phyloP scores from a whole-genome alignment of 2,797 vertebrate genomes.

The Lateolabrax maculatus region DNA sequence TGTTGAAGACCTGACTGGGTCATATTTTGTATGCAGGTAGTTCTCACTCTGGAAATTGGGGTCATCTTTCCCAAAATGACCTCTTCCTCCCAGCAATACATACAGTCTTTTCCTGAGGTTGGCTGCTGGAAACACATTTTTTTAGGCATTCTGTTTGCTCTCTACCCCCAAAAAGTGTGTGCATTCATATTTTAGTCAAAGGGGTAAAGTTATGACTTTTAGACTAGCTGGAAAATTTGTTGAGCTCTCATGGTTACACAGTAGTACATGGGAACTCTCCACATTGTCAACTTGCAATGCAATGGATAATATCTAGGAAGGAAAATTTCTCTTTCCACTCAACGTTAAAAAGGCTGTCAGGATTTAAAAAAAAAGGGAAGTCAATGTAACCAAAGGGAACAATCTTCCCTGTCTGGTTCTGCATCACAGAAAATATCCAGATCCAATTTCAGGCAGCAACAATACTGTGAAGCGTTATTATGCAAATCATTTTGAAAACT shows the following conservation, averaged over 20 bases:
- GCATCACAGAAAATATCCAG: slow-evolving; percentile 46
- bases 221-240: slow-evolving; percentile 41
- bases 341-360: slow-evolving; percentile 44
- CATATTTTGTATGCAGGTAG: slow-evolving; percentile 42
- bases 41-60: slow-evolving; percentile 41
- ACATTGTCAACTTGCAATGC: slow-evolving; percentile 26
- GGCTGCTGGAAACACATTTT: slow-evolving; percentile 45
- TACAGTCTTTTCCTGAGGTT: slow-evolving; percentile 25
- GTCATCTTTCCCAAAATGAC: slow-evolving; percentile 45
- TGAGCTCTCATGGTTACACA: slow-evolving; percentile 15
- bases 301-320: slow-evolving; percentile 28
- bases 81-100: slow-evolving; percentile 16
- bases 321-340: slow-evolving; percentile 39
- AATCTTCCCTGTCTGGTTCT: slow-evolving; percentile 38
- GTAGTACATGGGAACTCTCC: not conserved
- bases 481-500: slow-evolving; percentile 50
- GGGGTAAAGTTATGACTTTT: slow-evolving; percentile 27
- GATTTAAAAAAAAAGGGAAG: slow-evolving; percentile 28
- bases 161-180: slow-evolving; percentile 19
- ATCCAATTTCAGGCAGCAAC: slow-evolving; percentile 45
- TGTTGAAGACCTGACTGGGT: slow-evolving; percentile 53
- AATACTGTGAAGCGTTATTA: slow-evolving; percentile 48
- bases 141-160: slow-evolving; percentile 47
- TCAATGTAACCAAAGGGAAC: slow-evolving; percentile 21
- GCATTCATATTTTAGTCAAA: slow-evolving; percentile 36